phyloP scores from a whole-genome alignment of 30 jellyfish, hydroid and myxozoan genomes.

The Pelagia noctiluca region DNA sequence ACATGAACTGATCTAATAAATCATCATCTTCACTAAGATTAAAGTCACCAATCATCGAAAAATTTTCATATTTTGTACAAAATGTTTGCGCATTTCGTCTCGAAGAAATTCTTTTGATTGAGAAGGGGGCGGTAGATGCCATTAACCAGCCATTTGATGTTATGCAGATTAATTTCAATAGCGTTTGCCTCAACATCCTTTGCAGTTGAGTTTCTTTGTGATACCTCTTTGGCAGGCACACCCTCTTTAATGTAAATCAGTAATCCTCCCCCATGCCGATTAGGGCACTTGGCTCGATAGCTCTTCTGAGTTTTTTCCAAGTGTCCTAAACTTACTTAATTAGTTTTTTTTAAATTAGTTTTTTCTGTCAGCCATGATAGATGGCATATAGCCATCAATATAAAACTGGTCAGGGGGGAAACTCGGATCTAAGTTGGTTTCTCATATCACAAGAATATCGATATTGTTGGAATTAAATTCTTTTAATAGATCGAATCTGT shows the following conservation, averaged over 20 bases:
- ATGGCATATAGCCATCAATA: constrained; percentile 57
- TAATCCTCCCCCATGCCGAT: constrained; percentile 51
- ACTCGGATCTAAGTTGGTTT: constrained; percentile 49
- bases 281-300: too few relatives aligned
- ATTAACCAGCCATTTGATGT: constrained; percentile 29
- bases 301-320: too few relatives aligned
- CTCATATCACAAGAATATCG: constrained; percentile 33
- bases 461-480: constrained; percentile 5
- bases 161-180: constrained; percentile 43
- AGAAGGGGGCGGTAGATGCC: constrained; percentile 46
- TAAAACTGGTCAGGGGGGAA: constrained; percentile 47
- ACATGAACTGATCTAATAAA: too few relatives aligned
- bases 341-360: too few relatives aligned
- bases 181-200: constrained; percentile 25
- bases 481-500: constrained; percentile 3
- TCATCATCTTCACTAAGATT: too few relatives aligned
- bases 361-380: constrained; percentile 37
- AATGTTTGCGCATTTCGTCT: neutral
- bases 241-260: constrained; percentile 49
- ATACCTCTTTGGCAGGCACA: constrained; percentile 45
- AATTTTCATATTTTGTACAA: too few relatives aligned
- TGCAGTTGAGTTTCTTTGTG: neutral
- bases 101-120: constrained; percentile 11
- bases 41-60: too few relatives aligned
- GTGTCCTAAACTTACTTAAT: too few relatives aligned